Evolutionary conservation across 2,797 vertebrate genomes (phyloP).

Genomic region (Lacerta bilineata): DNA sequence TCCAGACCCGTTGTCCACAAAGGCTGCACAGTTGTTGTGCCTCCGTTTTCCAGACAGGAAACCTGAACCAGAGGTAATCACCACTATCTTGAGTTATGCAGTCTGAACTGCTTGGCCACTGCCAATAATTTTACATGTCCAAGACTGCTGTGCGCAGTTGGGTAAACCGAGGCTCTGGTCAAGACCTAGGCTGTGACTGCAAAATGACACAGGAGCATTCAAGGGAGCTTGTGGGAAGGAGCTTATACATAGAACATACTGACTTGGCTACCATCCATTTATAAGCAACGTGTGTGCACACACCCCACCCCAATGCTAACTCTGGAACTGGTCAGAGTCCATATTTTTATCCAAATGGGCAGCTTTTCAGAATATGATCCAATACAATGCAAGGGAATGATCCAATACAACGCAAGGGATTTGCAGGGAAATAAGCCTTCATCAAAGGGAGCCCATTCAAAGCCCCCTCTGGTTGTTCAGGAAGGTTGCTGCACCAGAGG

Average conservation of each 20-base stretch:
- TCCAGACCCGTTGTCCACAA: no score
- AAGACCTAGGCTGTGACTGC: not conserved
- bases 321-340: not conserved
- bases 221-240: not conserved
- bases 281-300: no score
- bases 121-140: not conserved
- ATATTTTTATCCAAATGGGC: not conserved
- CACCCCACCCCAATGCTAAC: not conserved
- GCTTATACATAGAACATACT: not conserved
- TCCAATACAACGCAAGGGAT: not conserved
- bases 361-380: constrained; percentile 18
- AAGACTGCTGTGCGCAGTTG: not conserved
- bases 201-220: not conserved
- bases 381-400: not conserved
- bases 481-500: not conserved
- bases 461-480: not conserved
- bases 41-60: not conserved
- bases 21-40: not conserved
- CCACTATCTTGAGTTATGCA: not conserved
- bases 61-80: not conserved
- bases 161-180: not conserved
- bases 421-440: constrained; percentile 34
- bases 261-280: not conserved
- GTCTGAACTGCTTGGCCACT: not conserved
- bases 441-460: not conserved